Evolutionary conservation across 2,888 invertebrate genomes (phyloP), one percentile per base, ranked within the genome.

Genomic region (Chydorus sphaericus): DNA sequence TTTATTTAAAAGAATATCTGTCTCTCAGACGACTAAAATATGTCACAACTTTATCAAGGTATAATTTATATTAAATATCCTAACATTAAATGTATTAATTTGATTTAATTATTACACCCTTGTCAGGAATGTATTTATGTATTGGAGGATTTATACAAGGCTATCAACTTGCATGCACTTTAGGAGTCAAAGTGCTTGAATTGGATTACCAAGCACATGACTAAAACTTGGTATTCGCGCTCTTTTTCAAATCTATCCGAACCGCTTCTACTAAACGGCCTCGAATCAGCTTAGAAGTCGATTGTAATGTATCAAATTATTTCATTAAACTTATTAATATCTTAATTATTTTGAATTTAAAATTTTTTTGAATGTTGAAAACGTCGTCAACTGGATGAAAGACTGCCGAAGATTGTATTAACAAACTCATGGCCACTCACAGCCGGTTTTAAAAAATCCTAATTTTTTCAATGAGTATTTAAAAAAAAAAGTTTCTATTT

Each of bases 41-140:
- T 44, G 44, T 20, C 44, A 44, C 44, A 44, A 44, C 28, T 44
- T 44, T 44, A 23, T 26, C 44, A 44, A 44, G 44, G 44, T 44
- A 44, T 20, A n/a, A n/a, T 16, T 16, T 36, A n/a, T 4, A n/a
- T 6, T 1, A n/a, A 39, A 4, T 14, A 10, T 39, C 11, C 36
- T 3, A n/a, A n/a, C n/a, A n/a, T 16, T 39, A 20, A 7, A 1
- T 7, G 1, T 20, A 20, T 2, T 10, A 33, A 33, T 33, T 10
- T 33, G 14, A 10, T 14, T 33, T 33, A 10, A 10, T 33, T 10
- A 8, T 33, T 33, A 10, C 11, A 44, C 26, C 44, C 44, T 26
- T 44, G 44, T n/a, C 23, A 44, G 10, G 44, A 44, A 26, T 44
- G 44, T n/a, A n/a, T n/a, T n/a, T n/a, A 26, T 44, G 44, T 23